phyloP scores from a whole-genome alignment of 1,140 invertebrate genomes.

The Heterodera schachtii region DNA sequence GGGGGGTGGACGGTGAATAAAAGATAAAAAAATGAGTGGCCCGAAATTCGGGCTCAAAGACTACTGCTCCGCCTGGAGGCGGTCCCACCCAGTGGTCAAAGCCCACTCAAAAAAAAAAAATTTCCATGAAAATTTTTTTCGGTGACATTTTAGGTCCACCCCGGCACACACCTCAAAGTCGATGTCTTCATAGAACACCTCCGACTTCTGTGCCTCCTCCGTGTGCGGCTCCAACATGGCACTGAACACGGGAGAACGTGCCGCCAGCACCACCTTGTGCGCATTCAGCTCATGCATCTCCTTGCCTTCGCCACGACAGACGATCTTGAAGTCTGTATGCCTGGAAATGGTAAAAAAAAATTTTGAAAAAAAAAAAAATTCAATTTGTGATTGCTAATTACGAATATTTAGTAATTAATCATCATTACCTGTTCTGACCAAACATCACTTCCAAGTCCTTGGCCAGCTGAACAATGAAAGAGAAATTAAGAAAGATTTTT shows the following conservation, averaged over 20 bases:
- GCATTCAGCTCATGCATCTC: conserved; percentile 53
- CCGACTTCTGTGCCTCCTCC: conserved; percentile 48
- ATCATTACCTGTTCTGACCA: conserved; percentile 14
- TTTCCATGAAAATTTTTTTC: too few relatives aligned
- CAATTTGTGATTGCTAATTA: too few relatives aligned
- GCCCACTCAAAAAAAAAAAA: too few relatives aligned
- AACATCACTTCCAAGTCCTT: conserved; percentile 43
- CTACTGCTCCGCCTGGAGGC: too few relatives aligned
- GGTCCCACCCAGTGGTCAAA: too few relatives aligned
- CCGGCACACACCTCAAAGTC: conserved; percentile 53
- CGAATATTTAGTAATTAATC: not conserved
- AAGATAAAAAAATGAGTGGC: too few relatives aligned
- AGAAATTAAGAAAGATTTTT: conserved; percentile 16
- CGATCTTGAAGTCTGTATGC: conserved; percentile 63
- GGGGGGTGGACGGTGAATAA: too few relatives aligned
- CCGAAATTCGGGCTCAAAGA: too few relatives aligned
- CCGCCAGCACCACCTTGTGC: conserved; percentile 62
- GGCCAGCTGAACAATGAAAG: conserved; percentile 41
- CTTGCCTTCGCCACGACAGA: conserved; percentile 35
- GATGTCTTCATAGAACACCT: conserved; percentile 58
- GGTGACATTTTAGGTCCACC: too few relatives aligned
- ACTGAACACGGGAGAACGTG: conserved; percentile 66
- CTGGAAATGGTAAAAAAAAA: conserved; percentile 14
- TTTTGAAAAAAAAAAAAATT: too few relatives aligned
- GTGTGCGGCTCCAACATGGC: conserved; percentile 62